phyloP scores from a whole-genome alignment of 2,888 invertebrate species.

The Lapara coniferarum region DNA sequence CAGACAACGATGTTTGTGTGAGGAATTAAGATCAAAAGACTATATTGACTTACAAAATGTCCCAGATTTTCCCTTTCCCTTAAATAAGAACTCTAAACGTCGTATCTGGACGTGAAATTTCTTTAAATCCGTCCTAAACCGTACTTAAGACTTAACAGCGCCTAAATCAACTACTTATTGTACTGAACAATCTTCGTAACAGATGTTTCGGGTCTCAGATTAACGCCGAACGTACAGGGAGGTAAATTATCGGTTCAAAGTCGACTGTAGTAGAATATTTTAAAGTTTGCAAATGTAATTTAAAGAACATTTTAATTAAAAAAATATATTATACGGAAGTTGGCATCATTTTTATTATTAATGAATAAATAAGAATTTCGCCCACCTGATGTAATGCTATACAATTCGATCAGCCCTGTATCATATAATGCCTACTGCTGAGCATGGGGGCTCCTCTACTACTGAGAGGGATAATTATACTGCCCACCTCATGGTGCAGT shows the following conservation, averaged over 20 bases:
- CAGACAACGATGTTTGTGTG: no score
- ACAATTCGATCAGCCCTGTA: no score
- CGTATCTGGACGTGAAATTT: slow-evolving; percentile 40
- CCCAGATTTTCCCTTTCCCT: slow-evolving; percentile 11
- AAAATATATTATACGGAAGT: no score
- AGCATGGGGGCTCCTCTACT: no score
- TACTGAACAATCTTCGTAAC: slow-evolving; percentile 13
- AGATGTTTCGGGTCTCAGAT: slow-evolving; percentile 16
- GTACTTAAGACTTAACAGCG: slow-evolving; percentile 36
- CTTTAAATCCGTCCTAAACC: slow-evolving; percentile 39
- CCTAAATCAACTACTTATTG: slow-evolving; percentile 32
- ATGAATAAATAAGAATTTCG: no score
- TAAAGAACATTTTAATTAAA: no score
- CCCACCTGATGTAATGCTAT: no score
- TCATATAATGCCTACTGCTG: no score
- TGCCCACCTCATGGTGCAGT: no score
- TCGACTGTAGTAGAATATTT: not conserved
- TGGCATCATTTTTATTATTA: no score
- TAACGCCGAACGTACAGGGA: not conserved
- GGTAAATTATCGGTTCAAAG: not conserved
- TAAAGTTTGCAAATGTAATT: not conserved
- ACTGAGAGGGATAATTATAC: no score
- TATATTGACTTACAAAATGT: not conserved
- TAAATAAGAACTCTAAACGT: slow-evolving; percentile 37
- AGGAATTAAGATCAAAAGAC: no score